These are phyloP conservation scores for Pollenia griseotomentosa DNA, from an alignment of 2,888 invertebrate species.

Conservation along the genomic window DNA sequence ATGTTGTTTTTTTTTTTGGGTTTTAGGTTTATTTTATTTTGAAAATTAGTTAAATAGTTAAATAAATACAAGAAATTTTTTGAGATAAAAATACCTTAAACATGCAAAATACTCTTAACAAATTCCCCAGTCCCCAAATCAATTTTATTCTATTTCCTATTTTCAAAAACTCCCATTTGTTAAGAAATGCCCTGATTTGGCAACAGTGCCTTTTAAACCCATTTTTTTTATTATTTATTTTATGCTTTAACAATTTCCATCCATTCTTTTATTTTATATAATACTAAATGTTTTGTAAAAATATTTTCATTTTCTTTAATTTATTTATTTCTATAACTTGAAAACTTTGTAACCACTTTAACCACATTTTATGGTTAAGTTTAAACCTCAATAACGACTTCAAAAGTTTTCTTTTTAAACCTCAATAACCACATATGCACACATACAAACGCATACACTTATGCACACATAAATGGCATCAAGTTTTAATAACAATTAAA, in stretches of 20 bases:
- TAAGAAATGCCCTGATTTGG: too few relatives aligned
- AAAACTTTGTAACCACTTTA: constrained; percentile 57
- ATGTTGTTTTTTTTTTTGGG: too few relatives aligned
- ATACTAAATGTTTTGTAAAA: not conserved
- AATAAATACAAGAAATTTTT: too few relatives aligned
- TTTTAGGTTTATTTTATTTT: too few relatives aligned
- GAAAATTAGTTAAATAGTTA: too few relatives aligned
- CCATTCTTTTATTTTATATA: not conserved
- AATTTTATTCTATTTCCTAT: too few relatives aligned
- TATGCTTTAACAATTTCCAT: not conserved
- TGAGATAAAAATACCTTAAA: too few relatives aligned
- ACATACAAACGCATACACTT: not conserved
- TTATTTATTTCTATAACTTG: constrained; percentile 48
- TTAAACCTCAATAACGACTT: constrained; percentile 62
- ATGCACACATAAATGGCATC: constrained; percentile 22
- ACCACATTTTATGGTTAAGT: constrained; percentile 67
- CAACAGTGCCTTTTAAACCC: too few relatives aligned
- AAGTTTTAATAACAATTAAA: constrained; percentile 53
- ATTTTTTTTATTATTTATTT: not conserved
- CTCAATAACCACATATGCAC: constrained; percentile 51
- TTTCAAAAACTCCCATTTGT: too few relatives aligned
- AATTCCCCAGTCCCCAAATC: too few relatives aligned
- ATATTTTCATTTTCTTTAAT: constrained; percentile 38
- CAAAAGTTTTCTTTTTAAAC: constrained; percentile 65
- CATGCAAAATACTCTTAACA: too few relatives aligned